Conservation (phyloP, 2,797 vertebrate genomes). For the Gallirallus australis region DNA sequence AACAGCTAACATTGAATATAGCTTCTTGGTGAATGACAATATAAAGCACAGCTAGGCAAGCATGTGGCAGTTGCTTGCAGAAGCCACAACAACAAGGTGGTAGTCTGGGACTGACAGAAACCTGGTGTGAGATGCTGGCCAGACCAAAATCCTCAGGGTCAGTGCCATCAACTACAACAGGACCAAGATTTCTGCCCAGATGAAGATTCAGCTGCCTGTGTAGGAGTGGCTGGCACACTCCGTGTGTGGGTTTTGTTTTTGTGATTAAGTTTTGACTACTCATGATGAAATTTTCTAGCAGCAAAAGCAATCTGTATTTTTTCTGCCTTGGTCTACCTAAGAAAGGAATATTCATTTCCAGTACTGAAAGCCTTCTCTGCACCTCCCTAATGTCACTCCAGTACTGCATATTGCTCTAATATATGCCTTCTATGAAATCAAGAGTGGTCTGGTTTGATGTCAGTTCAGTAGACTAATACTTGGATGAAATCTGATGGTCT, state of each 20-base stretch:
- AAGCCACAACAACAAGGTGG: background rate
- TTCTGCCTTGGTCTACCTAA: background rate
- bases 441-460: background rate
- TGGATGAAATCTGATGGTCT: background rate
- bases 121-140: background rate
- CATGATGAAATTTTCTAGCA: background rate
- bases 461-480: background rate
- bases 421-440: background rate
- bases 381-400: background rate
- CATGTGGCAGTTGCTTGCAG: background rate
- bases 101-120: background rate
- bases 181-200: background rate
- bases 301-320: background rate
- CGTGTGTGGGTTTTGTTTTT: background rate
- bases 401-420: background rate
- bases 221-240: background rate
- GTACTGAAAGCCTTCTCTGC: background rate
- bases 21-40: background rate
- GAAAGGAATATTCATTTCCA: background rate
- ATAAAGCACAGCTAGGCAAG: background rate
- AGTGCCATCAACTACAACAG: background rate
- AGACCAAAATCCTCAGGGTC: background rate
- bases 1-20: background rate
- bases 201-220: background rate
- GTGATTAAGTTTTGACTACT: background rate